Conservation (phyloP, 2,888 invertebrate genomes). For the Mesochorus sp. region DNA sequence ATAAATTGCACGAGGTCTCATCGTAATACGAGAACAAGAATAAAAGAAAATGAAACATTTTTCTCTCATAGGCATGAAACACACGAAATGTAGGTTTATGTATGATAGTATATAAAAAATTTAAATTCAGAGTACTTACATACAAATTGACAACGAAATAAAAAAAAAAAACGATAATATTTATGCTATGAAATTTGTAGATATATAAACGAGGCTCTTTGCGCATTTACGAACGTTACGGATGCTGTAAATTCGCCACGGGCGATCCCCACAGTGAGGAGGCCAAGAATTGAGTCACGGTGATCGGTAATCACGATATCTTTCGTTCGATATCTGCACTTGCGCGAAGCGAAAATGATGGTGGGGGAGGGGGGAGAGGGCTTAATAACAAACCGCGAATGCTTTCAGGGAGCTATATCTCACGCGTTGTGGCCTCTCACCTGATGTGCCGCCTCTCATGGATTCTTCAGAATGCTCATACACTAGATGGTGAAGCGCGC, state of each 20-base stretch:
- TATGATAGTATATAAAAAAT: too few relatives aligned
- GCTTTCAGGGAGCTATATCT: constrained; percentile 73
- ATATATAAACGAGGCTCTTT: not conserved
- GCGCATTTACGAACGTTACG: constrained; percentile 33
- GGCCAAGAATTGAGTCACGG: constrained; percentile 68
- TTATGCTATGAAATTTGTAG: constrained; percentile 6
- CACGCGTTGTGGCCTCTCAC: constrained; percentile 53
- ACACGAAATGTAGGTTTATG: too few relatives aligned
- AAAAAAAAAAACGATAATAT: not conserved
- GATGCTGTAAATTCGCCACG: constrained; percentile 49
- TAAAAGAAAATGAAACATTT: too few relatives aligned
- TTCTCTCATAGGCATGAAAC: too few relatives aligned
- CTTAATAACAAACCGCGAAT: constrained; percentile 73
- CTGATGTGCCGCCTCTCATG: constrained; percentile 53
- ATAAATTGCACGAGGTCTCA: constrained; percentile 4
- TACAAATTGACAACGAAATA: too few relatives aligned
- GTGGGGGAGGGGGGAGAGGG: constrained; percentile 51
- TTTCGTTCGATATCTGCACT: constrained; percentile 57
- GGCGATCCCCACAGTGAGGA: constrained; percentile 38
- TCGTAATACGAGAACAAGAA: not conserved
- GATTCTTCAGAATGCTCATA: constrained; percentile 61
- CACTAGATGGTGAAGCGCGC: constrained; percentile 57
- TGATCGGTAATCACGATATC: constrained; percentile 74
- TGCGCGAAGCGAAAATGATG: constrained; percentile 3
- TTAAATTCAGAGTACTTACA: too few relatives aligned